Evolutionary conservation across 2,797 vertebrate genomes (phyloP).

Genomic region (Rhodeus uyekii): DNA sequence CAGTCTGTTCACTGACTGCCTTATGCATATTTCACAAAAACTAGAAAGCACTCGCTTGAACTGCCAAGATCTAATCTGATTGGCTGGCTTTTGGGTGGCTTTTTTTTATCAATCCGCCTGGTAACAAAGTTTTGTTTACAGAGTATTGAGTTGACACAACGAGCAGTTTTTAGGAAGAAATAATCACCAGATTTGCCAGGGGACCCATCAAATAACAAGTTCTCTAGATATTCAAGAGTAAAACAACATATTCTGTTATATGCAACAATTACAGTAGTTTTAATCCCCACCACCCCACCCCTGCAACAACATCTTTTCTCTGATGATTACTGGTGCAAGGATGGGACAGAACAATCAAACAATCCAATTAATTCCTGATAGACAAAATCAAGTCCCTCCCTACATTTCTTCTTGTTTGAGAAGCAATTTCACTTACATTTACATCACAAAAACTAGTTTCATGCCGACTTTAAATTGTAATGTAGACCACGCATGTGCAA

Average conservation of each 20-base stretch:
- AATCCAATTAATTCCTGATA: background rate
- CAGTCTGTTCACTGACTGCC: background rate
- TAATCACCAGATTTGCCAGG: background rate
- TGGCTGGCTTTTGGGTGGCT: background rate
- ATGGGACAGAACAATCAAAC: background rate
- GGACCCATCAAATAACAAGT: background rate
- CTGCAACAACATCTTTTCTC: too few species aligned
- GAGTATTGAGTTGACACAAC: background rate
- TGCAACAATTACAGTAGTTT: too few species aligned
- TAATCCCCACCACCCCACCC: too few species aligned
- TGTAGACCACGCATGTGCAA: background rate
- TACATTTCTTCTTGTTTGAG: background rate
- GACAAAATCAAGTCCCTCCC: background rate
- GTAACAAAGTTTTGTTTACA: background rate
- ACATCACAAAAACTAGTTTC: background rate
- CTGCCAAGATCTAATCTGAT: constrained; percentile 18
- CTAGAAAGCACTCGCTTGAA: background rate
- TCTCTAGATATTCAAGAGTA: background rate
- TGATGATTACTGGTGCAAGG: too few species aligned
- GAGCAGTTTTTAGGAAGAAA: background rate
- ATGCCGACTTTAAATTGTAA: background rate
- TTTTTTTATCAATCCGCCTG: background rate
- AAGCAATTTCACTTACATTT: background rate
- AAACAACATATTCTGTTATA: background rate
- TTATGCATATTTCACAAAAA: constrained; percentile 13